phyloP scores from a whole-genome alignment of 2,888 invertebrate species.

The Caenorhabditis sp. region DNA sequence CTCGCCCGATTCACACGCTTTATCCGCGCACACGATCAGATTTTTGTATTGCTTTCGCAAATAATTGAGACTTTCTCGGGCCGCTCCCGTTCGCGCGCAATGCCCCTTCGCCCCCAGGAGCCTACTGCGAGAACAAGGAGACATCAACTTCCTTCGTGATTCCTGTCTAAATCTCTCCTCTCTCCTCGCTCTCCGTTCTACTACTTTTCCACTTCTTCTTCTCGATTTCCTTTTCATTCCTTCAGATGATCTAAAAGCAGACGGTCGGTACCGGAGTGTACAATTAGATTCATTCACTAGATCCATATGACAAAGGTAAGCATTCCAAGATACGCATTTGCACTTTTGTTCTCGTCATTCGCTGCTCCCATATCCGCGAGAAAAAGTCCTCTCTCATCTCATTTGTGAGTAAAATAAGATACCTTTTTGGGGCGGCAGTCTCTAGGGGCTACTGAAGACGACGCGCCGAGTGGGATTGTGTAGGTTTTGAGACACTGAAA shows the following conservation, averaged over 20 bases:
- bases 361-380: background rate
- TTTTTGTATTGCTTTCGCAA: conserved; percentile 63
- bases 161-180: conserved; percentile 34
- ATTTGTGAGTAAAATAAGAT: conserved; percentile 61
- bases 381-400: conserved; percentile 37
- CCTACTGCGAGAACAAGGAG: conserved; percentile 37
- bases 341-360: background rate
- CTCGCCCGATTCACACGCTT: conserved; percentile 43
- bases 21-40: conserved; percentile 37
- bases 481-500: conserved; percentile 35
- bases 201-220: background rate
- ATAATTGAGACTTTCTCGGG: conserved; percentile 60
- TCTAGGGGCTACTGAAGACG: conserved; percentile 63
- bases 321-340: background rate
- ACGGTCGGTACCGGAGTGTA: conserved; percentile 55
- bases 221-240: background rate
- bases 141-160: conserved; percentile 36
- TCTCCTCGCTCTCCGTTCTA: conserved; percentile 13
- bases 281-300: conserved; percentile 49
- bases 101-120: conserved; percentile 2
- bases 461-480: conserved; percentile 44
- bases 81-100: conserved; percentile 41
- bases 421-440: conserved; percentile 50
- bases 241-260: conserved; percentile 52
- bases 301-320: conserved; percentile 61